Base-by-base conservation (phyloP, 92 coral and sea anemone species). In the Umimayanthus chanpuru region DNA sequence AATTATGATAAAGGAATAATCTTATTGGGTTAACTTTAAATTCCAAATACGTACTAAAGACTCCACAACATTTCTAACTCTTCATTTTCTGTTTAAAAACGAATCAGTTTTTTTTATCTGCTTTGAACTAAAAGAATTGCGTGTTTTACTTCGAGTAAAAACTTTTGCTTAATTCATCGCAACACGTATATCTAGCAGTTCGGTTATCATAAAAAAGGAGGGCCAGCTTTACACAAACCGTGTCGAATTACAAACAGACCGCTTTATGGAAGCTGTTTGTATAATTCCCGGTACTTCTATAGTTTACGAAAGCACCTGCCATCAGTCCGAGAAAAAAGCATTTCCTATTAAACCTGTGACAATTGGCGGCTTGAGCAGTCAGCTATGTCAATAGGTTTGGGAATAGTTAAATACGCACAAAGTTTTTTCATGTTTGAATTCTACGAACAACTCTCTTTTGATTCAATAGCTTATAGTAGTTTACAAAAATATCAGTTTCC, bases 231-330 rank as follows among this genome's bases (percentile, higher is more conserved):
- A 61, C n/a, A 5, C 68, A 61, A 21, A 61, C 68, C 20, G n/a
- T 18, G n/a, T 23, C 26, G 26, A 14, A 61, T 25, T 56, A 74
- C 38, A 47, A 30, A 76, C 36, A 79, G 12, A 14, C 83, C 67
- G 83, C 67, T 79, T 28, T 53, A 6, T 29, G 25, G 41, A 79
- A 79, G 83, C 83, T 79, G 83, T 79, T 79, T 79, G 29, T n/a
- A 79, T 26, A 79, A 50, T 21, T 10, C 23, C 49, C 49, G 25
- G 50, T 39, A 75, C 79, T 39, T 75, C 39, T 16, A 75, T 75
- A 75, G 39, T 75, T 75, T 75, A 79, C 83, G 14, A 41, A 50
- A 56, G 38, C 67, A 79, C 66, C 66, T 79, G 83, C 66, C 40
- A 49, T 50, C n/a, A 16, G 26, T 9, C 10, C 26, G 67, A 12